Evolutionary conservation across 2,888 invertebrate genomes (phyloP).

Genomic region (Cephus runcator): DNA sequence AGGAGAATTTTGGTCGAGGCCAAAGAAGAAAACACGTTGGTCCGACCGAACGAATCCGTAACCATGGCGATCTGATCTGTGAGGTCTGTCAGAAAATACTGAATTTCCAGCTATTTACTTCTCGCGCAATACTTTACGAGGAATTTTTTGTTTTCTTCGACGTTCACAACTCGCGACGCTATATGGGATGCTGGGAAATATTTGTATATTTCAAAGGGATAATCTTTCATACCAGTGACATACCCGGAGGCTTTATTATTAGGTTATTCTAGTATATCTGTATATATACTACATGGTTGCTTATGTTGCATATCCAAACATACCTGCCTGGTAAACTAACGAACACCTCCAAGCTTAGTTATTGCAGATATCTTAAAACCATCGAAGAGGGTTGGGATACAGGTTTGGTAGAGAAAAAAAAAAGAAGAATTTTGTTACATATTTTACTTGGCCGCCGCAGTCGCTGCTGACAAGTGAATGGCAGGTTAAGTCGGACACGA

Average conservation of each 20-base stretch:
- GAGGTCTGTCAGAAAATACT: slow-evolving; percentile 33
- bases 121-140: slow-evolving; percentile 28
- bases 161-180: neutral
- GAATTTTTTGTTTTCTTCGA: neutral
- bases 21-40: slow-evolving; percentile 36
- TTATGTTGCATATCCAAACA: neutral
- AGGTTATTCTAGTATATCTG: neutral
- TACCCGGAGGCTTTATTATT: neutral
- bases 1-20: slow-evolving; percentile 4
- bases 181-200: neutral
- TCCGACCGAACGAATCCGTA: slow-evolving; percentile 34
- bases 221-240: neutral
- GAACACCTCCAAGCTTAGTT: neutral
- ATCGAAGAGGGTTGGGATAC: neutral
- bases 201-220: neutral
- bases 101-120: slow-evolving; percentile 31
- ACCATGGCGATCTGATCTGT: slow-evolving; percentile 34
- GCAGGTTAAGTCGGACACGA: neutral
- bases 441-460: neutral
- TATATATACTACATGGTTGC: neutral
- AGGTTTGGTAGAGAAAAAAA: neutral
- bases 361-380: neutral
- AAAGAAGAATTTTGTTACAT: neutral
- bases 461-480: neutral
- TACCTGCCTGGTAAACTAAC: neutral